A percentile compares a stretch with the other conserved stretches of the same genome.
Conservation (phyloP, 2,888 invertebrate genomes). For the Nemotelus pantherinus region DNA sequence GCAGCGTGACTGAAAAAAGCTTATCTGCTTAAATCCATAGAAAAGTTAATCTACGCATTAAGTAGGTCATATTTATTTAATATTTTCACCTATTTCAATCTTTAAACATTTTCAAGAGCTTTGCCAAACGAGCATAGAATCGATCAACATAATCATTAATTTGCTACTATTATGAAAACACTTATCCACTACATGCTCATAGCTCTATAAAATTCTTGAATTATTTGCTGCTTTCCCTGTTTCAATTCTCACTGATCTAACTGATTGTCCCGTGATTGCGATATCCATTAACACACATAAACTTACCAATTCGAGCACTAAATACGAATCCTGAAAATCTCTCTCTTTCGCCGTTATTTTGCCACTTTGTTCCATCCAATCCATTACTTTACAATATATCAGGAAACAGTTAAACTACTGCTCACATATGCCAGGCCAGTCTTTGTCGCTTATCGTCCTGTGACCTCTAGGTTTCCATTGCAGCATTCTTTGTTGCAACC, state of each 20-base stretch:
- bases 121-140: no score
- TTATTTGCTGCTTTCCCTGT: no score
- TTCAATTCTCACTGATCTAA: background rate
- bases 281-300: conserved; percentile 1
- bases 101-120: no score
- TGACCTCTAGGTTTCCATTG: background rate
- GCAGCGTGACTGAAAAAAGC: no score
- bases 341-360: background rate
- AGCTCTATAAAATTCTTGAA: no score
- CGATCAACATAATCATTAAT: no score
- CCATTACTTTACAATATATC: conserved; percentile 18
- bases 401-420: background rate
- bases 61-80: no score
- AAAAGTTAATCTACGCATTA: no score
- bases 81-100: no score
- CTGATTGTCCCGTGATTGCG: background rate
- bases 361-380: conserved; percentile 17
- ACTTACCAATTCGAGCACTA: background rate
- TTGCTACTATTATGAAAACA: no score
- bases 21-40: no score
- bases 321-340: background rate
- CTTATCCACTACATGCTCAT: no score
- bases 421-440: background rate
- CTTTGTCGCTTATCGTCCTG: background rate
- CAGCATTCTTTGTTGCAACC: background rate